Evolutionary conservation across 2,113 vertebrate genomes (phyloP), one percentile per base, ranked within the genome.

Genomic region (Echinops telfairi): DNA sequence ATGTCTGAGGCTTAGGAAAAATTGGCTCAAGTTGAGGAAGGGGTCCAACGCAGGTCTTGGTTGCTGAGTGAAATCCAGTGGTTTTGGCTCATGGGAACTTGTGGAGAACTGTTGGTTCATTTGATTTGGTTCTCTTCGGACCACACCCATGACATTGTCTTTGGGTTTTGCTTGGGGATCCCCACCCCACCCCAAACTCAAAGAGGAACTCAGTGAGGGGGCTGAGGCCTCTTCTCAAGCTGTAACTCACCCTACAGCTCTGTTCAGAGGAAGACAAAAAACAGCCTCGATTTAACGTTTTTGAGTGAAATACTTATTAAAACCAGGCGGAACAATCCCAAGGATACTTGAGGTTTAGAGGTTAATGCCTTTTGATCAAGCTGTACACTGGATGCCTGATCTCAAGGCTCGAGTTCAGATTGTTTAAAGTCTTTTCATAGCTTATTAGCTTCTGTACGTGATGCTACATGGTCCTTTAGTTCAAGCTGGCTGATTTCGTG

Each of bases 51-150:
- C 81, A 94, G 43, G 73, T 85, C 92, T 94, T 96, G 77, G 77
- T 77, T 93, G 66, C 93, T 83, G 86, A 95, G 90, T 86, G 86
- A 96, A 95, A 90, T 88, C 75, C 53, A 89, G 96, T 93, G 96
- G 96, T 95, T 97, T 96, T 94, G 95, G 88, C 90, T 95, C 86
- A 64, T 86, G 80, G 89, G 94, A 93, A 88, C 94, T 95, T 85
- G 85, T 93, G 68, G 58, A 90, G 79, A 96, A 91, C 92, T 96
- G 57, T 94, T 93, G 93, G 96, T 95, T 96, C 0, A 27, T 95
- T 94, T 95, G 88, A 97, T 93, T 96, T 88, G 86, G 92, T 90
- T 94, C 88, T 83, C 36, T 96, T 93, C 92, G 83, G 90, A 77
- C 92, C 90, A 83, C 43, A 96, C 91, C 93, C 96, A 88, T 88